Evolutionary conservation across 2,113 vertebrate species (phyloP), one percentile per base, ranked within the genome.

Genomic region (Brienomyrus brachyistius): DNA sequence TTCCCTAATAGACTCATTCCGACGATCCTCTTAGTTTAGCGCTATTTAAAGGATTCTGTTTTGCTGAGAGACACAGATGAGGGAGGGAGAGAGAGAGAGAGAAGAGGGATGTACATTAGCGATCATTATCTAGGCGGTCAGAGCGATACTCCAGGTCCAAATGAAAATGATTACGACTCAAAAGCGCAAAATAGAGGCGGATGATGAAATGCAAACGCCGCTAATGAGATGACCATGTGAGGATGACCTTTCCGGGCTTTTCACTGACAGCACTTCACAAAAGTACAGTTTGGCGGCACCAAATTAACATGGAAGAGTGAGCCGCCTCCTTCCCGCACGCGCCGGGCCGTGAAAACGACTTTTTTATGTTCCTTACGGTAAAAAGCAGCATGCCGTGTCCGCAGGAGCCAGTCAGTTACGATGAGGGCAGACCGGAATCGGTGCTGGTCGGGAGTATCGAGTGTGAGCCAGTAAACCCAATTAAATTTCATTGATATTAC

Each of bases 111-210:
- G 91, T 92, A 92, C 93, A 94, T 94, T 94, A 93, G 90, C 87
- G 92, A 92, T 95, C 92, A 94, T 95, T 93, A 94, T 91, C 91
- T 88, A 89, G 91, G 93, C 27, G 88, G 92, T 89, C 91, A 90
- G 91, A 94, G 92, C 92, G 93, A 93, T 91, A 94, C 94, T 95
- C 93, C 92, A 90, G 89, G 87, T 88, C 94, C 93, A 95, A 56
- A 56, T 95, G 95, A 94, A 92, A 89, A 80, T 92, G 92, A 94
- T 91, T 92, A 93, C 91, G 90, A 92, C 88, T 90, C 91, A 85
- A 56, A 90, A 91, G 15, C 35, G 43, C 54, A 91, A 51, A 84
- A 82, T 23, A 82, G 47, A 9, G 70, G 40, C 45, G 7, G 74
- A 62, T 51, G 43, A 84, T 87, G 27, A 70, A 84, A 91, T 43